Evolutionary conservation across 2,888 invertebrate genomes (phyloP).

Genomic region (Dryomyza anilis): DNA sequence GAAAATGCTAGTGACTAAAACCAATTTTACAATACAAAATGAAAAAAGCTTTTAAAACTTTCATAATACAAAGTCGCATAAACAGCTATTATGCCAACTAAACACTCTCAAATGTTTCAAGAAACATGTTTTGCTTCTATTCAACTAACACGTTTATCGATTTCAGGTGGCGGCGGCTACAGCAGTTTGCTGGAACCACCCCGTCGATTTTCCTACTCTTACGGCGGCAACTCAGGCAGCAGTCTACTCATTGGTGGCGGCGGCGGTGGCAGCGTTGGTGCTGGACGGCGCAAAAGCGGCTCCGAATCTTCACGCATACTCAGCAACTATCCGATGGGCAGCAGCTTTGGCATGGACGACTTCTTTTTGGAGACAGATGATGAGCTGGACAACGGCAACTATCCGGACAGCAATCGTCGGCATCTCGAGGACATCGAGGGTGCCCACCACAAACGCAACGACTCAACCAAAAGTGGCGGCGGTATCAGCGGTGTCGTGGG

Average conservation of each 20-base stretch:
- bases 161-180: conserved; percentile 67
- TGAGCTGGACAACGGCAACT: conserved; percentile 62
- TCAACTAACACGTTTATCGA: not conserved
- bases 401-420: conserved; percentile 58
- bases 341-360: conserved; percentile 61
- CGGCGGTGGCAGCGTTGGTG: conserved; percentile 61
- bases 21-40: too few relatives aligned
- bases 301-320: conserved; percentile 65
- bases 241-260: conserved; percentile 24
- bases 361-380: conserved; percentile 62
- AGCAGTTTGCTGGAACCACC: conserved; percentile 74
- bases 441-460: conserved; percentile 49
- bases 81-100: too few relatives aligned
- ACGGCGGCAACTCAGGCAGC: conserved; percentile 45
- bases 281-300: conserved; percentile 67
- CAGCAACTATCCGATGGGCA: conserved; percentile 61
- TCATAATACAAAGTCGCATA: too few relatives aligned
- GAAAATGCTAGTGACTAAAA: too few relatives aligned
- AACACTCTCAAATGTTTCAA: too few relatives aligned
- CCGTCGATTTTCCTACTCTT: conserved; percentile 66
- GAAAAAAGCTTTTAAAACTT: too few relatives aligned
- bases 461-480: conserved; percentile 55
- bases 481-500: too few relatives aligned
- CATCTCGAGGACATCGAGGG: conserved; percentile 41
- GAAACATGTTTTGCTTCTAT: too few relatives aligned